Base-by-base conservation (phyloP, 2,888 invertebrate genomes). In the Crocallis elinguaria region DNA sequence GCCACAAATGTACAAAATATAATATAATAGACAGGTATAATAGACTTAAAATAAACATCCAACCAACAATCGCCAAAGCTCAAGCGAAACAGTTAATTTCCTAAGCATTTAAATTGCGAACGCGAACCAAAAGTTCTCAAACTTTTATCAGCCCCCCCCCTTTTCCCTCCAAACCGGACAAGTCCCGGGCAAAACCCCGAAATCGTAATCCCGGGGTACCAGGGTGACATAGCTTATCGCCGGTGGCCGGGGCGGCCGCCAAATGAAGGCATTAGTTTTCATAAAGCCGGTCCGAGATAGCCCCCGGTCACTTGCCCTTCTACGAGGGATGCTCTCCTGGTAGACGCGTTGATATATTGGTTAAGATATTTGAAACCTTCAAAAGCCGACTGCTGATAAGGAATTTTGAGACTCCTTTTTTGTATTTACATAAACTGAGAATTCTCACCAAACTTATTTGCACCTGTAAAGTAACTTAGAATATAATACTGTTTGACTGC, bases 231-330 rank as follows among this genome's bases (percentile, higher is more conserved):
- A 78, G 88, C 88, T 89, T 89, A 89, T 89, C 87, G 84, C 75
- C 69, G 68, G 79, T 77, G 75, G 75, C 77, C 82, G 82, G 77
- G 77, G 79, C 78, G 77, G 78, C 78, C 80, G 83, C 84, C 86
- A 88, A 88, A 89, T 88, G 87, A 88, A 89, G 86, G 88, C 88
- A 89, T 89, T 89, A 88, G 89, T 89, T 88, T 88, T 88, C 88
- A 88, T 89, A 88, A 89, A 88, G 84, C 88, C 82, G 65, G 70
- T 69, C 71, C 80, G 77, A 79, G 86, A 84, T 85, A 84, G 84
- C 84, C 81, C 44, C 75, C 79, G 82, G 82, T 81, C 81, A 77
- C 29, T 77, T 75, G 69, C 69, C 74, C 74, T 70, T 69, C 71
- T 60, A 60, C 70, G 59, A 73, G 79, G 80, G 78, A 77, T 79